A percentile compares a stretch with the other conserved stretches of the same genome.
phyloP scores from a whole-genome alignment of 1,140 invertebrate genomes.

The Drosophila mauritiana region DNA sequence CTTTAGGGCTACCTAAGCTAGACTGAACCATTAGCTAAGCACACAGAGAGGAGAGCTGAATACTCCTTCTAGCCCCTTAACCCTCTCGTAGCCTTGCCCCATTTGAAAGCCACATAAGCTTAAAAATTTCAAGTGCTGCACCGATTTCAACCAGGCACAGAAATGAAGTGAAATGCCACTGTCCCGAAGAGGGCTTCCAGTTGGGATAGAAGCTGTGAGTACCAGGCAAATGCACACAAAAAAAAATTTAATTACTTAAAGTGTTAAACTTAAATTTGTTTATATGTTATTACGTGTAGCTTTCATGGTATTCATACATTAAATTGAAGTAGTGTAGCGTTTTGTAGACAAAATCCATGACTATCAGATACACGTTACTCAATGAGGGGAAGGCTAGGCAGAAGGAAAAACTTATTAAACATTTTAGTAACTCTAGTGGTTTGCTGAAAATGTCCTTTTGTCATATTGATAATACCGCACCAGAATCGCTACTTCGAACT shows the following conservation, averaged over 20 bases:
- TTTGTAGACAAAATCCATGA: too few relatives aligned
- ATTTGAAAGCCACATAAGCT: constrained; percentile 34
- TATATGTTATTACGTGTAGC: too few relatives aligned
- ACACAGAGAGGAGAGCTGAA: constrained; percentile 33
- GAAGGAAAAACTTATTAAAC: too few relatives aligned
- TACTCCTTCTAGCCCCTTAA: background rate
- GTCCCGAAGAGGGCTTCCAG: constrained; percentile 24
- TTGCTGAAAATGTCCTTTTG: too few relatives aligned
- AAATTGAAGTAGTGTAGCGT: too few relatives aligned
- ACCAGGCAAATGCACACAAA: background rate
- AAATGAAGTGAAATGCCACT: constrained; percentile 59
- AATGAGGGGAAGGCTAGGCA: too few relatives aligned
- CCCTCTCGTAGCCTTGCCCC: background rate
- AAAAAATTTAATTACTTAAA: background rate
- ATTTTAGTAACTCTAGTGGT: too few relatives aligned
- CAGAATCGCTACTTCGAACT: too few relatives aligned
- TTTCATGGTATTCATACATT: too few relatives aligned
- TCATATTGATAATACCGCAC: too few relatives aligned
- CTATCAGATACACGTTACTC: too few relatives aligned
- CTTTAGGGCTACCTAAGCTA: constrained; percentile 10
- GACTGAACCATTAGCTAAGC: constrained; percentile 37
- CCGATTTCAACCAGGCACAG: constrained; percentile 18
- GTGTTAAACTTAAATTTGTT: background rate
- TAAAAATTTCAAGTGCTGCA: constrained; percentile 39
- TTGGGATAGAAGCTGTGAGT: background rate